Evolutionary conservation across 1,140 invertebrate species (phyloP).

Genomic region (Drosophila oshimai): DNA sequence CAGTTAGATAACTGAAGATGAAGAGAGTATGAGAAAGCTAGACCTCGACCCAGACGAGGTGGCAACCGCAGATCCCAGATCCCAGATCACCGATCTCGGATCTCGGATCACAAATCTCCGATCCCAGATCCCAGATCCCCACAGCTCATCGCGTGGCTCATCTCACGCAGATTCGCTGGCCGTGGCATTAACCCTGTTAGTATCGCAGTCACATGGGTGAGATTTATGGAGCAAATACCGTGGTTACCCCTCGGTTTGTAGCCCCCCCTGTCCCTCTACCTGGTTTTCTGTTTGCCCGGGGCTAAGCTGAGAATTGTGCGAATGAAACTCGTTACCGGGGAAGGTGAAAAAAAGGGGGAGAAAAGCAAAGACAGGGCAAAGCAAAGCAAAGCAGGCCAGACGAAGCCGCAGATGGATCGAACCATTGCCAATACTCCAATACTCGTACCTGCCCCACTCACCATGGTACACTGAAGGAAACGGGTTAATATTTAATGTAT

Average conservation of each 20-base stretch:
- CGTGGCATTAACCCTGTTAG: constrained; percentile 48
- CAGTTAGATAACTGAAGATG: background rate
- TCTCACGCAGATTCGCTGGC: constrained; percentile 48
- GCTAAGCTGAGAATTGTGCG: constrained; percentile 55
- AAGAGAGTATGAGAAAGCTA: constrained; percentile 1
- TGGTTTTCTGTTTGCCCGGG: constrained; percentile 12
- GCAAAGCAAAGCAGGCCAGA: constrained; percentile 33
- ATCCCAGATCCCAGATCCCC: no score
- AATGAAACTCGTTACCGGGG: constrained; percentile 69
- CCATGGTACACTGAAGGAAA: background rate
- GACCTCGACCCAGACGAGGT: background rate
- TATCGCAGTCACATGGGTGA: constrained; percentile 47
- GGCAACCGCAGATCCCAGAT: constrained; percentile 14
- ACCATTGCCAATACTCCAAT: constrained; percentile 40
- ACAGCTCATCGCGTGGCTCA: no score
- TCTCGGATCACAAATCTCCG: constrained; percentile 4
- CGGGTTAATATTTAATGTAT: background rate
- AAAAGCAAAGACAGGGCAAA: no score
- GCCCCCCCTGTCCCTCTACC: background rate
- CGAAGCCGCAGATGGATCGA: constrained; percentile 53
- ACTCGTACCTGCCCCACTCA: constrained; percentile 12
- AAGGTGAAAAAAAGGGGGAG: background rate
- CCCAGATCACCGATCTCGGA: constrained; percentile 1
- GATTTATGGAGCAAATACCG: constrained; percentile 75
- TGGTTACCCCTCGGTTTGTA: background rate